Percentiles rank a stretch among this genome's conserved stretches.
These are phyloP conservation scores for Meteorus colon DNA, from an alignment of 2,888 invertebrate species.

Conservation along the genomic window DNA sequence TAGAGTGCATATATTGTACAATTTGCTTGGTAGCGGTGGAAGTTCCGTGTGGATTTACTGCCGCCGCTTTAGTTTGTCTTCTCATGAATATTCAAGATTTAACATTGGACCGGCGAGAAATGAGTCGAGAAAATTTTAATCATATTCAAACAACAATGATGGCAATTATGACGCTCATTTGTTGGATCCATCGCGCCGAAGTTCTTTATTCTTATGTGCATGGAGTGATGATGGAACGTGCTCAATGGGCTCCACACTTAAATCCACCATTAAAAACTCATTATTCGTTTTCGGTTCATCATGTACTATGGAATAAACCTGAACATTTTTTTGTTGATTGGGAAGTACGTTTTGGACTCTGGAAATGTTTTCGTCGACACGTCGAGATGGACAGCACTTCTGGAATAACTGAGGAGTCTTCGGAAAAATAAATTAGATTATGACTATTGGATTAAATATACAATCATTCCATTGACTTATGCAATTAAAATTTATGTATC, in stretches of 20 bases:
- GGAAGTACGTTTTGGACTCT: conserved; percentile 79
- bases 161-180: conserved; percentile 78
- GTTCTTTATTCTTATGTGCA: conserved; percentile 78
- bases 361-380: conserved; percentile 76
- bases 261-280: conserved; percentile 77
- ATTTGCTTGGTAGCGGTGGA: conserved; percentile 77
- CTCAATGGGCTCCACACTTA: conserved; percentile 78
- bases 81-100: conserved; percentile 79
- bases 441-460: conserved; percentile 20
- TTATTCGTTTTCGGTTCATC: conserved; percentile 76
- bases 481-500: conserved; percentile 13
- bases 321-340: conserved; percentile 80
- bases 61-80: conserved; percentile 77
- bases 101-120: conserved; percentile 70
- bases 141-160: conserved; percentile 78
- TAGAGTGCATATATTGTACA: conserved; percentile 76
- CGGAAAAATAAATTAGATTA: not conserved
- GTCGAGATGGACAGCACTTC: conserved; percentile 23
- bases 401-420: not conserved
- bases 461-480: conserved; percentile 2
- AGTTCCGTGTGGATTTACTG: conserved; percentile 78
- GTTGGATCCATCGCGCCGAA: conserved; percentile 78
- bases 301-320: conserved; percentile 78
- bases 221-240: conserved; percentile 76
- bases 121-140: conserved; percentile 67